Evolutionary conservation across 2,797 vertebrate species (phyloP).

Genomic region (Acanthopagrus latus): DNA sequence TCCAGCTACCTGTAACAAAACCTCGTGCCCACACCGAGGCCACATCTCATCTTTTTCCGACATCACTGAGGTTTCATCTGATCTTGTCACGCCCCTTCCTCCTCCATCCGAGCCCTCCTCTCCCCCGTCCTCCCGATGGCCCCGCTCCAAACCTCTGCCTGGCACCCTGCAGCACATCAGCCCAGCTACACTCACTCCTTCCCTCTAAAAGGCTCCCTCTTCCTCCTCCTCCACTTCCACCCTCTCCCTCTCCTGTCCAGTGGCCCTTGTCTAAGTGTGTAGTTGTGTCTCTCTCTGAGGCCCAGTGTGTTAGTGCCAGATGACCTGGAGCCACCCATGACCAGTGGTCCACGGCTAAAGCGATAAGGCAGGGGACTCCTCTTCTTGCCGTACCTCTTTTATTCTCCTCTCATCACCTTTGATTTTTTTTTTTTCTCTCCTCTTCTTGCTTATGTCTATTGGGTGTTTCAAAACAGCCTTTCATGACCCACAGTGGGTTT

Average conservation of each 20-base stretch:
- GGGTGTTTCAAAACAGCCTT: conserved; percentile 4
- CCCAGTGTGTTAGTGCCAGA: conserved; percentile 71
- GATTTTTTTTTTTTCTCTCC: conserved; percentile 15
- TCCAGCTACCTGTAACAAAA: conserved; percentile 22
- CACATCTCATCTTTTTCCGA: conserved; percentile 32
- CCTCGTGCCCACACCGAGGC: conserved; percentile 5
- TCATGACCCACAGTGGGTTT: not conserved
- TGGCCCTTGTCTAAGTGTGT: conserved; percentile 74
- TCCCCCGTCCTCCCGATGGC: conserved; percentile 36
- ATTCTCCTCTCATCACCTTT: conserved; percentile 40
- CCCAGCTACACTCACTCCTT: conserved; percentile 24
- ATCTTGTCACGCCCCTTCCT: conserved; percentile 32
- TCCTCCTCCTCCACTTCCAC: conserved; percentile 6
- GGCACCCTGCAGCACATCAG: conserved; percentile 38
- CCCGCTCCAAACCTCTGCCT: conserved; percentile 47
- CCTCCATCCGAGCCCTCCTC: conserved; percentile 19
- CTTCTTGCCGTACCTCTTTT: conserved; percentile 34
- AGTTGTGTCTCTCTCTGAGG: conserved; percentile 66
- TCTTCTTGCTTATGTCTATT: not conserved
- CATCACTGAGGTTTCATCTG: conserved; percentile 26
- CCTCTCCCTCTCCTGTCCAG: conserved; percentile 49
- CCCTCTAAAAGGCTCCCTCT: conserved; percentile 12
- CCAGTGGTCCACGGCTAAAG: conserved; percentile 70
- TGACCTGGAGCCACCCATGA: conserved; percentile 71
- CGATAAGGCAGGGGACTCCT: conserved; percentile 60